Percentiles rank a stretch among this genome's conserved stretches.
Evolutionary conservation across 2,113 vertebrate species (phyloP).

Genomic region (Dolichallabes microphthalmus): DNA sequence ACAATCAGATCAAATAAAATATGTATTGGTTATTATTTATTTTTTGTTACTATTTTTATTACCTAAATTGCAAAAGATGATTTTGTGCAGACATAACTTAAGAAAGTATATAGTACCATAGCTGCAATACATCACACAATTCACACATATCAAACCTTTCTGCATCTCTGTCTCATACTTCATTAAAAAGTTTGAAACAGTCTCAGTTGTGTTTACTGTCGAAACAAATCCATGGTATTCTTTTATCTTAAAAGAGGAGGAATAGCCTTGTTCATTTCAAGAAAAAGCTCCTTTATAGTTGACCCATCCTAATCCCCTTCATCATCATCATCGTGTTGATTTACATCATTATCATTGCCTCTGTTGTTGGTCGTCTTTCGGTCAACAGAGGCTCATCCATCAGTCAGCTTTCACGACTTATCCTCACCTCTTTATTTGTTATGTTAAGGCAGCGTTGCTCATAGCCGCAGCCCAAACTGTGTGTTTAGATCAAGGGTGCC

Average conservation of each 20-base stretch:
- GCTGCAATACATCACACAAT: too few species aligned
- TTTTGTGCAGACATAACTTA: neutral
- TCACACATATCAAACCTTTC: neutral
- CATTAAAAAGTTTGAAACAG: neutral
- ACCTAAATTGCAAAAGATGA: neutral
- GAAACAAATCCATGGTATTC: neutral
- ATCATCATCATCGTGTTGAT: neutral
- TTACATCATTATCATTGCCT: neutral
- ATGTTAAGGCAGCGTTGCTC: conserved; percentile 6
- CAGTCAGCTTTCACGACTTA: neutral
- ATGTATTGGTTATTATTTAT: neutral
- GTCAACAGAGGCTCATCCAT: neutral
- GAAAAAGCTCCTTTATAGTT: neutral
- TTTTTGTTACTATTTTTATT: neutral
- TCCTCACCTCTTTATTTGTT: conserved; percentile 13
- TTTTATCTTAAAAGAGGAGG: neutral
- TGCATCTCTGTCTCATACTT: neutral
- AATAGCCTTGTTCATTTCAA: neutral
- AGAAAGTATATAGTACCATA: neutral
- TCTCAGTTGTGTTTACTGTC: too few species aligned
- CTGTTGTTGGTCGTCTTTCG: neutral
- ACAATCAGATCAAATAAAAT: neutral
- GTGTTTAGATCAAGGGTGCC: conserved; percentile 34
- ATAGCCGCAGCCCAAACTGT: conserved; percentile 22
- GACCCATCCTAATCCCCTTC: neutral